These are phyloP conservation scores for Aphidius colemani DNA, from an alignment of 2,888 invertebrate species.

Conservation along the genomic window DNA sequence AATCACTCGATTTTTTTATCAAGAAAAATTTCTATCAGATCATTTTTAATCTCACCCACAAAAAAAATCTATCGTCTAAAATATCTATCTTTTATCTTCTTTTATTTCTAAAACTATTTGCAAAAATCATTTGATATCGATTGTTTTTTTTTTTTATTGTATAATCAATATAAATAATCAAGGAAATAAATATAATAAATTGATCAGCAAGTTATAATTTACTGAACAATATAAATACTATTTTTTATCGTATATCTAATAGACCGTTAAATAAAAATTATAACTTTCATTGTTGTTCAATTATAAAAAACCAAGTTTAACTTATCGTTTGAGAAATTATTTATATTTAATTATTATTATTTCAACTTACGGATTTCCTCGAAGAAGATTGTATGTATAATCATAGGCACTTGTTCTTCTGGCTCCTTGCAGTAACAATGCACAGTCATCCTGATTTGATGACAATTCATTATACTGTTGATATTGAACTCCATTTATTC, in stretches of 20 bases:
- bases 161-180: background rate
- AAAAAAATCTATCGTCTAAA: too few species aligned
- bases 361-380: slow-evolving; percentile 77
- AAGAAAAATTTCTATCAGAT: too few species aligned
- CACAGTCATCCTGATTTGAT: slow-evolving; percentile 70
- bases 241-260: background rate
- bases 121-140: too few species aligned
- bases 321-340: too few species aligned
- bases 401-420: slow-evolving; percentile 82
- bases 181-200: too few species aligned
- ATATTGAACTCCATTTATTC: slow-evolving; percentile 44
- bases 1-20: too few species aligned
- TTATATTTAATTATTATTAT: background rate
- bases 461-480: slow-evolving; percentile 47
- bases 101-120: too few species aligned
- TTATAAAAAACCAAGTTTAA: background rate
- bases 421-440: slow-evolving; percentile 76
- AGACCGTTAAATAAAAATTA: background rate
- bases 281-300: background rate
- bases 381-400: slow-evolving; percentile 81
- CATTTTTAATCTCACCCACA: too few species aligned
- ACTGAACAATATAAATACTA: background rate
- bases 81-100: too few species aligned
- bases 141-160: too few species aligned
- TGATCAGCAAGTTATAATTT: background rate